Evolutionary conservation across 2,113 vertebrate species (phyloP).

Genomic region (Trematomus loennbergii): DNA sequence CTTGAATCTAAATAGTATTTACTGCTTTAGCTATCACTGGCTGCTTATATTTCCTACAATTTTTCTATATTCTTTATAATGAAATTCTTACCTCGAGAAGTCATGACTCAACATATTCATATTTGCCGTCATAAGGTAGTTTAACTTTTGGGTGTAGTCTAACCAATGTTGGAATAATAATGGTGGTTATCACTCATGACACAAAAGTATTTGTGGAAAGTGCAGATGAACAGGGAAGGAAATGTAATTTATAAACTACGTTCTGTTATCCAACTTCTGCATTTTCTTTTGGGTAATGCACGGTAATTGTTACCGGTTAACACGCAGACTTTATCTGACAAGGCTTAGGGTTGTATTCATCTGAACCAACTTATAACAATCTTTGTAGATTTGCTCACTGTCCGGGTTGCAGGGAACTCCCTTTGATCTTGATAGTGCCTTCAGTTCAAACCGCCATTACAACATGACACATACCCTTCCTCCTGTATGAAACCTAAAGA

Average conservation of each 20-base stretch:
- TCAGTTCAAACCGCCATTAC: neutral
- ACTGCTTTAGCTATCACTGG: too few relatives aligned
- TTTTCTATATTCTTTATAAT: too few relatives aligned
- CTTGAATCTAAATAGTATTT: too few relatives aligned
- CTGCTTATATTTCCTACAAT: too few relatives aligned
- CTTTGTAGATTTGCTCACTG: neutral
- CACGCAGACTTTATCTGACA: neutral
- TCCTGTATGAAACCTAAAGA: neutral
- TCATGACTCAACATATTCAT: neutral
- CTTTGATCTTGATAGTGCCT: neutral
- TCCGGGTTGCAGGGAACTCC: slow-evolving; percentile 19
- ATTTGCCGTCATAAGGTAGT: slow-evolving; percentile 19
- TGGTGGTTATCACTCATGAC: neutral
- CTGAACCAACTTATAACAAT: accelerated
- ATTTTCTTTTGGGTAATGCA: neutral
- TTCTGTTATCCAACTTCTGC: slow-evolving; percentile 25
- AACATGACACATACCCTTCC: neutral
- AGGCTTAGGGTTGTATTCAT: too few relatives aligned
- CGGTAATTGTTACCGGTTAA: slow-evolving; percentile 7
- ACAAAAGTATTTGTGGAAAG: neutral
- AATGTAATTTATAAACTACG: neutral
- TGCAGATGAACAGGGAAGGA: slow-evolving; percentile 10
- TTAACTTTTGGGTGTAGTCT: neutral
- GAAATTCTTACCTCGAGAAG: too few relatives aligned
- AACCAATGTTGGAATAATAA: accelerated